A percentile compares a stretch with the other conserved stretches of the same genome.
Evolutionary conservation across 2,113 vertebrate species (phyloP).

Genomic region (Paraplagusia blochii): DNA sequence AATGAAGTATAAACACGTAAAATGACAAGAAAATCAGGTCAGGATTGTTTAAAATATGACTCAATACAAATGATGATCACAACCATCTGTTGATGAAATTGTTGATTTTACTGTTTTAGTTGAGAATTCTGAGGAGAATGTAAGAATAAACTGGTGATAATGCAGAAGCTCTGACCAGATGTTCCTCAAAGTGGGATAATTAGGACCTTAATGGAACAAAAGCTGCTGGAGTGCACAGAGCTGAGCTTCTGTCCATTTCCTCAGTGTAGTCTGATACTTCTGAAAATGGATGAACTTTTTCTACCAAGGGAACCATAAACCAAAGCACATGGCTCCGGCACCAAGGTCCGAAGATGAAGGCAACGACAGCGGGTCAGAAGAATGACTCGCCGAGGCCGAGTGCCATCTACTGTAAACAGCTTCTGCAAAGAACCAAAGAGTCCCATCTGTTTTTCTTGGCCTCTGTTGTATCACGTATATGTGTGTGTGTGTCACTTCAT

Average conservation of each 20-base stretch:
- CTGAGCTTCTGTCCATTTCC: conserved; percentile 16
- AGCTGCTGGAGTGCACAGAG: conserved; percentile 30
- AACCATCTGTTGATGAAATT: too few species aligned
- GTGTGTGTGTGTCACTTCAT: conserved; percentile 29
- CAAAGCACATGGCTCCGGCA: conserved; percentile 31
- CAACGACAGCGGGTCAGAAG: conserved; percentile 23
- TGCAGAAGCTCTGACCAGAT: conserved; percentile 30
- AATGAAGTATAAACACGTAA: too few species aligned
- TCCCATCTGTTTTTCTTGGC: conserved; percentile 37
- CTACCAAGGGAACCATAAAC: conserved; percentile 41
- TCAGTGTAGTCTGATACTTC: conserved; percentile 35
- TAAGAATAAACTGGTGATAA: too few species aligned
- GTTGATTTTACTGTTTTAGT: too few species aligned
- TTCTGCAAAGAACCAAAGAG: conserved; percentile 26
- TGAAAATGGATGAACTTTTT: conserved; percentile 16
- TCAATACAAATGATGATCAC: too few species aligned
- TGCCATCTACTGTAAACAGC: conserved; percentile 27
- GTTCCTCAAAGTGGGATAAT: conserved; percentile 47
- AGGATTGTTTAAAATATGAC: too few species aligned
- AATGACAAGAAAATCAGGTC: too few species aligned
- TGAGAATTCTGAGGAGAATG: too few species aligned
- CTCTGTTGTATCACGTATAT: conserved; percentile 27
- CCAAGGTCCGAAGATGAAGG: conserved; percentile 27
- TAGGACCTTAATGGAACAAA: conserved; percentile 43
- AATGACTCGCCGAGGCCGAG: conserved; percentile 14